A percentile compares a stretch with the other conserved stretches of the same genome.
These are phyloP conservation scores for Tragulus kanchil DNA, from an alignment of 2,113 vertebrate genomes.

Conservation along the genomic window DNA sequence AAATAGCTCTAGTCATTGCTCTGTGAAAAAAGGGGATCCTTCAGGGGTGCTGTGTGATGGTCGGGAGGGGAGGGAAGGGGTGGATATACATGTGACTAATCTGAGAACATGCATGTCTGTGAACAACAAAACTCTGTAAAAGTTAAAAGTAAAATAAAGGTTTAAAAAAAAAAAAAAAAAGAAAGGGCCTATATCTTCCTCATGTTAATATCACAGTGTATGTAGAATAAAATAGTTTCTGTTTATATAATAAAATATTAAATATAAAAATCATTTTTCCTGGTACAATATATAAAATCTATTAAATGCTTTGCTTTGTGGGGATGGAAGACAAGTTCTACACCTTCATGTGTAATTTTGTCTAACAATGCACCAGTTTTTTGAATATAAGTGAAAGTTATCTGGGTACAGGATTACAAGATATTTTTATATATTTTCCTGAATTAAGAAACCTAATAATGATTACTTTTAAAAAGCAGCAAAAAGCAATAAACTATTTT, in stretches of 20 bases:
- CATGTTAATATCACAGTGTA: neutral
- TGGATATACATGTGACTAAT: too few species aligned
- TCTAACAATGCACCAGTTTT: neutral
- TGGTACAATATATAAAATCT: neutral
- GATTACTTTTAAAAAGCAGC: neutral
- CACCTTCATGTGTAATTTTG: neutral
- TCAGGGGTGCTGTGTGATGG: too few species aligned
- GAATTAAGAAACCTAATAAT: constrained; percentile 6
- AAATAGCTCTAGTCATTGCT: too few species aligned
- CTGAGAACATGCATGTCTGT: too few species aligned
- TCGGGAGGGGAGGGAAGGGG: too few species aligned
- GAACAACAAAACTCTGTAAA: too few species aligned
- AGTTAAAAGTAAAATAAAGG: too few species aligned
- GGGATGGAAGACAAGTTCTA: constrained; percentile 20
- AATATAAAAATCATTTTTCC: neutral
- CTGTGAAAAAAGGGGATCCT: too few species aligned
- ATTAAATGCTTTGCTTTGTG: neutral
- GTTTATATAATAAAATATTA: constrained; percentile 26
- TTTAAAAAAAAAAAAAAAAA: too few species aligned
- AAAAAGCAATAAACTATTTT: constrained; percentile 36
- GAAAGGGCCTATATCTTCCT: neutral
- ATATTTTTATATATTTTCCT: constrained; percentile 18
- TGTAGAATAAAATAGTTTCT: neutral
- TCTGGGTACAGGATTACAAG: neutral
- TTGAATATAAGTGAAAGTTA: neutral